Percentiles rank a stretch among this genome's conserved stretches.
These are phyloP conservation scores for Nicator chloris DNA, from an alignment of 2,113 vertebrate genomes.

Conservation along the genomic window DNA sequence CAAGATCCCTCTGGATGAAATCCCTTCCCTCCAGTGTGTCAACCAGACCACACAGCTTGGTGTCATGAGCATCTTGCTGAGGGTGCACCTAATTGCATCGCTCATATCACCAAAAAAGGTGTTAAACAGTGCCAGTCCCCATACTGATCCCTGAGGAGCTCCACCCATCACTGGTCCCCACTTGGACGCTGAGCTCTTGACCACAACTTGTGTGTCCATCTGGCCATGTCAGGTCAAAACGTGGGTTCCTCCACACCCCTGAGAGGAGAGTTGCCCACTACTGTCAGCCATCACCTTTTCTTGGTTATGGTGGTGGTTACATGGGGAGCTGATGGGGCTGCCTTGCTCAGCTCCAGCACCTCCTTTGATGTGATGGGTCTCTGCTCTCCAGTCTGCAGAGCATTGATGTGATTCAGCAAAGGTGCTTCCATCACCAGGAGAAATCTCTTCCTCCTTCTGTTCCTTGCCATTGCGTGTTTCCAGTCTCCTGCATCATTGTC, in stretches of 20 bases:
- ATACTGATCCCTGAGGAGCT: background rate
- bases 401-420: background rate
- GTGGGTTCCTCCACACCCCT: background rate
- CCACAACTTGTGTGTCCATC: background rate
- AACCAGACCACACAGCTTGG: background rate
- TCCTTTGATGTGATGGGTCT: background rate
- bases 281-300: background rate
- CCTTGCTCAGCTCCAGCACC: background rate
- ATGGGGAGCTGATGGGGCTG: background rate
- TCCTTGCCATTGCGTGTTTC: background rate
- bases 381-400: background rate
- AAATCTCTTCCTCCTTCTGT: background rate
- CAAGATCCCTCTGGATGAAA: background rate
- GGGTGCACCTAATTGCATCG: fast-evolving
- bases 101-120: background rate
- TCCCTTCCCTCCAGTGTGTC: background rate
- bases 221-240: background rate
- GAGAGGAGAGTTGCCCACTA: background rate
- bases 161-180: background rate
- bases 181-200: too few relatives aligned
- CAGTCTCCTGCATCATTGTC: background rate
- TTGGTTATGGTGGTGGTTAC: background rate
- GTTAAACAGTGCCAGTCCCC: background rate
- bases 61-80: background rate
- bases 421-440: fast-evolving